Conservation (phyloP, 2,797 vertebrate species). For the Euthynnus affinis region DNA sequence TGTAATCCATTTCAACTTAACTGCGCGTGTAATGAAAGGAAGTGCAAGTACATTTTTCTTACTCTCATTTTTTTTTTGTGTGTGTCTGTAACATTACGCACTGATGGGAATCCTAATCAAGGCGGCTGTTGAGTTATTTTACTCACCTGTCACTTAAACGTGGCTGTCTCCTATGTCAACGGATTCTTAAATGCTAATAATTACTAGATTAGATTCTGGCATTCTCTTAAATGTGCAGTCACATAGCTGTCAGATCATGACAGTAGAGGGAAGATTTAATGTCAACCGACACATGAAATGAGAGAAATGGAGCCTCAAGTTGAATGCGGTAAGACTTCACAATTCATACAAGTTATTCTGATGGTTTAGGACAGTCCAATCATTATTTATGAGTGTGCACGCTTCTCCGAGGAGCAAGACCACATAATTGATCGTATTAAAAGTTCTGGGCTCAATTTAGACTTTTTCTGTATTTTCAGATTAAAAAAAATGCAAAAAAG, state of each 20-base stretch:
- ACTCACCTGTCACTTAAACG: background rate
- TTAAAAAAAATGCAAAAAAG: background rate
- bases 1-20: conserved; percentile 17
- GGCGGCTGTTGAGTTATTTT: background rate
- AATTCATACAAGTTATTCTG: conserved; percentile 49
- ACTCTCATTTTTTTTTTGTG: too few species aligned
- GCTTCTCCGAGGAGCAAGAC: conserved; percentile 26
- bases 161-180: conserved; percentile 3
- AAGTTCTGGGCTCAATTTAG: conserved; percentile 28
- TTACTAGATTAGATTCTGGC: background rate
- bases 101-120: background rate
- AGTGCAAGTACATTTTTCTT: background rate
- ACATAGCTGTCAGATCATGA: conserved; percentile 15
- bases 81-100: background rate
- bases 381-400: conserved; percentile 49
- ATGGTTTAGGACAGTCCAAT: conserved; percentile 42
- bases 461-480: conserved; percentile 6
- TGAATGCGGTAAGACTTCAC: conserved; percentile 24
- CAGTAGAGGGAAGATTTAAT: conserved; percentile 15
- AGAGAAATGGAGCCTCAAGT: conserved; percentile 30
- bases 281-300: conserved; percentile 25
- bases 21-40: conserved; percentile 12
- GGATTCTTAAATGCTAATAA: conserved; percentile 6
- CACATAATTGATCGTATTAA: conserved; percentile 34
- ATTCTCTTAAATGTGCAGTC: background rate